Evolutionary conservation across 2,113 vertebrate genomes (phyloP), one percentile per base, ranked within the genome.

Genomic region (Pelecanoides urinatrix): DNA sequence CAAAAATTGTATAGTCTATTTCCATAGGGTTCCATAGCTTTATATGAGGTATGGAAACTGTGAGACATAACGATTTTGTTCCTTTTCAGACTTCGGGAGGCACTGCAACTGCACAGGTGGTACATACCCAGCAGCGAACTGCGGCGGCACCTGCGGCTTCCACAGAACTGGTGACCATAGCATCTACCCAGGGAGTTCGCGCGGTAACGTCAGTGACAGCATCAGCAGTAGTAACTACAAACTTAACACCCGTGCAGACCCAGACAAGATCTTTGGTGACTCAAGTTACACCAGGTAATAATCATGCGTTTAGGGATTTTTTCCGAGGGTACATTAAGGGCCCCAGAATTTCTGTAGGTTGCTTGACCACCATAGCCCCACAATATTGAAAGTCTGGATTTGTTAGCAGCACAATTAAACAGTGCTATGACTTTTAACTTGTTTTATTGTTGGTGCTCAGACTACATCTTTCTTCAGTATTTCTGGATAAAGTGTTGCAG

Each of bases 51-150:
- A 0, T 0, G 15, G 68, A 50, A 18, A 4, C 19, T 16, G 49
- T 29, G 36, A 55, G 27, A 36, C 16, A 36, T 70, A 4, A 61
- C 0, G 7, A 2, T 68, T 50, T n/a, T 90, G 59, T 74, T 40
- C 34, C 91, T 73, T 79, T 70, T 27, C 95, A 99, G 99, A 97
- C 98, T 53, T 97, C 98, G 2, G 98, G 98, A 58, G 98, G 98
- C 45, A 91, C 74, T 0, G 98, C 86, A 91, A 96, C 92, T 4
- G 97, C 98, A 12, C 99, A 99, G 95, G 99, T 99, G 85, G 99
- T 99, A 13, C 99, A 99, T 36, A 93, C 98, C 20, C 99, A 99
- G 87, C 99, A 99, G 92, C 98, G 99, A 63, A 49, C 98, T 1
- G 97, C 98, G 0, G 92, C 98, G 0, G 94, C 98, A 2, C 92